These are phyloP conservation scores for Nemurella pictetii DNA, from an alignment of 2,888 invertebrate species.

Conservation along the genomic window DNA sequence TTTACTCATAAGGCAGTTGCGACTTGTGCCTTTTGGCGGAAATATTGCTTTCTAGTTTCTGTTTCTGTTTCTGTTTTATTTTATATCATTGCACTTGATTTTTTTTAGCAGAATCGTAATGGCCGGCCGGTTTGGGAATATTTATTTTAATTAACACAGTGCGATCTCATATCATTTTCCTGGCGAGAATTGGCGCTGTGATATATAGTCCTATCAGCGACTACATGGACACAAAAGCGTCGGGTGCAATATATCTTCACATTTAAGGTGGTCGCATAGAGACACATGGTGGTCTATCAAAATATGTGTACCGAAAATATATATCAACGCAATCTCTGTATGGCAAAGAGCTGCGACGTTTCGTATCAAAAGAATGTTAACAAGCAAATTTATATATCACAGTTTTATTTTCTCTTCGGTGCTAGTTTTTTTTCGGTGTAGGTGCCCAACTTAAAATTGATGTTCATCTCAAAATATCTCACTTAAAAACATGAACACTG, in stretches of 20 bases:
- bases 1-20: background rate
- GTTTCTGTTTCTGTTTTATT: too few relatives aligned
- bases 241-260: background rate
- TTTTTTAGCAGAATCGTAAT: background rate
- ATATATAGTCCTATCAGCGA: background rate
- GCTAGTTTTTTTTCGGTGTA: background rate
- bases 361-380: background rate
- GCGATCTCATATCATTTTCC: background rate
- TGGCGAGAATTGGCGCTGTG: background rate
- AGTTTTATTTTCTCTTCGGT: background rate
- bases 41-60: too few relatives aligned
- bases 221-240: background rate
- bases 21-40: background rate
- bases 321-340: background rate
- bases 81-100: background rate
- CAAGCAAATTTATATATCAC: background rate
- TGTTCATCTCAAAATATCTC: background rate
- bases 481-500: background rate
- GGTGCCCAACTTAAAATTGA: background rate
- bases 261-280: background rate
- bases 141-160: background rate
- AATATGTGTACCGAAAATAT: constrained; percentile 1
- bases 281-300: constrained; percentile 2
- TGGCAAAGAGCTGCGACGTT: background rate
- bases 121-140: background rate